Evolutionary conservation across 2,888 invertebrate species (phyloP), one percentile per base, ranked within the genome.

Genomic region (Tetropium fuscum): DNA sequence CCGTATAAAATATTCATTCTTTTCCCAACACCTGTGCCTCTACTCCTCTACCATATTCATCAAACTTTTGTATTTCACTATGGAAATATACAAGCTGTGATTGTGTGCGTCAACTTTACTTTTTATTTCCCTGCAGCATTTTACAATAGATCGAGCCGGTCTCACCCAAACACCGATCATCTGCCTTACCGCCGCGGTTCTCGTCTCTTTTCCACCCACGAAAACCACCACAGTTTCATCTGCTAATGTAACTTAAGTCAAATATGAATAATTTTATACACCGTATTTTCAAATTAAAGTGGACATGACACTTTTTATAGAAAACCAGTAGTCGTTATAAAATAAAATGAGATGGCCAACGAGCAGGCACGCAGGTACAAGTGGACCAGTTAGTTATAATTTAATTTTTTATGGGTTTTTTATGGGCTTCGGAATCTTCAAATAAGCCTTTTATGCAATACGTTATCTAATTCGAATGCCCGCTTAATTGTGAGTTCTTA

Each of bases 251-350:
- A 13, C 45, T 27, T 7, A 41, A 55, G 40, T 53, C 15, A 32
- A 45, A 30, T 47, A 55, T 68, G 71, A 67, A 71, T 70, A 70
- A 73, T 69, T 68, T 70, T 72, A 74, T 75, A 76, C 73, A 78
- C 75, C 78, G 78, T 78, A 78, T 80, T 79, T 80, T 80, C 79
- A 80, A 80, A 80, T 80, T 81, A 80, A 78, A 77, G 74, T 71
- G 73, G 78, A 78, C 76, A 75, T 76, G 76, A 78, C 77, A 73
- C 76, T 77, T 79, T 79, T 80, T 78, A 79, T 78, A 78, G 75
- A 80, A 81, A 81, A 81, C 81, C 81, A 81, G 81, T 81, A 81
- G 80, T 81, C 80, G 76, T 73, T 71, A 64, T 53, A 71, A 75
- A 76, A 78, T 77, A 78, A 76, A 72, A 61, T 60, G 72, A 62